Conservation (phyloP, 2,113 vertebrate genomes). For the Panthera leo region DNA sequence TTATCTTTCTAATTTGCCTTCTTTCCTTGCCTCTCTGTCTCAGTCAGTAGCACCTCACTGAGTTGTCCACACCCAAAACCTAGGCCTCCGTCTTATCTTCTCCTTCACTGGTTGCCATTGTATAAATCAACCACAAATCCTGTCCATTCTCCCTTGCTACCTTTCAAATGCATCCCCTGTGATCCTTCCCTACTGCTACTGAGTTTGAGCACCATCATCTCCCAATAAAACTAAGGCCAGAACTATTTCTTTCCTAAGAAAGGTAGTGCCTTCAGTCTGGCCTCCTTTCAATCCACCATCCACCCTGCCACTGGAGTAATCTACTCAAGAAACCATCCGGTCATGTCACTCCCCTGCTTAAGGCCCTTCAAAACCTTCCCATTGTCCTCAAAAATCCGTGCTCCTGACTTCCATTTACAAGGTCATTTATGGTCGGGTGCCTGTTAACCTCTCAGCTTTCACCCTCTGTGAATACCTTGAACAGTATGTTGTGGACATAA, state of each 20-base stretch:
- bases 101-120: neutral
- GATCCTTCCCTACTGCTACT: neutral
- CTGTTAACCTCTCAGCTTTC: neutral
- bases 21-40: neutral
- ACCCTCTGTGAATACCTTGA: neutral
- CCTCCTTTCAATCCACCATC: neutral
- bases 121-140: neutral
- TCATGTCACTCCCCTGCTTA: neutral
- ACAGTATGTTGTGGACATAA: neutral
- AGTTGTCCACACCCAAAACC: neutral
- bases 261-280: neutral
- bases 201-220: neutral
- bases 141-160: neutral
- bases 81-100: neutral
- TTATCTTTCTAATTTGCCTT: neutral
- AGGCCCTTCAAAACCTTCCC: neutral
- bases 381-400: neutral
- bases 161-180: neutral
- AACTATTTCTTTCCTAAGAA: neutral
- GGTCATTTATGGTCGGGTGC: neutral
- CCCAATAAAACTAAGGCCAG: neutral
- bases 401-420: neutral
- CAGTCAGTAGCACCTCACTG: neutral
- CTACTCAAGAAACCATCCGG: neutral
- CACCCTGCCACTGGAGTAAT: neutral